Conservation (phyloP, 2,113 vertebrate species). For the Aptenodytes patagonicus region DNA sequence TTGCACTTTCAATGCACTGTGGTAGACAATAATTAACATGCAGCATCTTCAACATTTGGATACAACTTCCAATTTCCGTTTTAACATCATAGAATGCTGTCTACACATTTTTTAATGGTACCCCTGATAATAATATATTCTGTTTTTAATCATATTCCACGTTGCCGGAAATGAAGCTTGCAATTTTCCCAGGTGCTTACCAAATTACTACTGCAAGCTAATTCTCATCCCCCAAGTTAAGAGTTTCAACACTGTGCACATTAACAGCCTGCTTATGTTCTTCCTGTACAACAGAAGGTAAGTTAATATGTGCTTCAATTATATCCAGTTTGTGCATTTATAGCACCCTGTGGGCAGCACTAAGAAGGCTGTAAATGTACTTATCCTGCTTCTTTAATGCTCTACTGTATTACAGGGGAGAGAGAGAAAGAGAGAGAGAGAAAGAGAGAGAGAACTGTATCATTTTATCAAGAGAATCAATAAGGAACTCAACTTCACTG, state of each 20-base stretch:
- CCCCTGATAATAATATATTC: conserved; percentile 96
- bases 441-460: conserved; percentile 6
- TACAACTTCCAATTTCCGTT: conserved; percentile 94
- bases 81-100: conserved; percentile 89
- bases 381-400: conserved; percentile 73
- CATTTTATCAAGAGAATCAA: conserved; percentile 50
- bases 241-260: conserved; percentile 85
- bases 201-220: conserved; percentile 94
- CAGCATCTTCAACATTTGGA: conserved; percentile 84
- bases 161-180: conserved; percentile 84
- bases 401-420: conserved; percentile 52
- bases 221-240: conserved; percentile 88
- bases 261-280: conserved; percentile 85
- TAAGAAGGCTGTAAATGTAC: conserved; percentile 74
- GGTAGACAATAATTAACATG: conserved; percentile 91
- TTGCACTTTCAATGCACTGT: conserved; percentile 81
- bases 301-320: conserved; percentile 91
- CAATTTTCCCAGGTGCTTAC: conserved; percentile 91
- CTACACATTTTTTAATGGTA: conserved; percentile 97
- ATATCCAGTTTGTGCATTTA: conserved; percentile 91
- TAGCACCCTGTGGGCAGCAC: conserved; percentile 78
- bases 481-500: conserved; percentile 46
- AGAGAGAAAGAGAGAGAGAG: background rate
- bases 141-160: conserved; percentile 97
- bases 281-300: conserved; percentile 89